Base-by-base conservation (phyloP, 1,140 invertebrate genomes). In the Physella acuta region DNA sequence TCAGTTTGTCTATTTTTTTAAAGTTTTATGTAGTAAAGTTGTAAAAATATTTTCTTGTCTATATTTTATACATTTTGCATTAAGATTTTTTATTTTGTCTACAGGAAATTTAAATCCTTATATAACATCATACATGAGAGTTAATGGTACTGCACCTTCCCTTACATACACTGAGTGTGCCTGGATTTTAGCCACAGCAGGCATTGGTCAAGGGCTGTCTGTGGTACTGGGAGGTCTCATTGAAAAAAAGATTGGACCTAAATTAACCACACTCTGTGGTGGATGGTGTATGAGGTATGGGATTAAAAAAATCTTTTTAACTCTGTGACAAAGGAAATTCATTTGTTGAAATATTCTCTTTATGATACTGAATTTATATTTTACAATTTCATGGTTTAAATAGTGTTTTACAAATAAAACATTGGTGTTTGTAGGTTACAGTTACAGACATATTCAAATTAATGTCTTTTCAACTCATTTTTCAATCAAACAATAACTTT, bases 101-200 rank as follows among this genome's bases (percentile, higher is more conserved):
- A 0, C 71, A 85, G 84, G 84, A 3, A 86, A 86, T 64, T 75
- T 87, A 71, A 85, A 77, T 56, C 85, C 86, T 8, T 87, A 87
- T 72, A 75, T 87, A 70, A 84, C 80, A 16, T 87, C 86, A 0
- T 87, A 85, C 71, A 73, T 87, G 37, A 77, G 81, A 39, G 34
- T 76, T 73, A 17, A 75, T 71, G 69, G 74, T 31, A 62, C 73
- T 16, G 63, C 74, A 3, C 36, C 58, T 20, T 51, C 74, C 44
- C 71, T 85, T 31, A 78, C 70, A 8, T 85, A 84, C 68, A 76
- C 77, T 14, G 72, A 82, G 26, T 79, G 82, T 44, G 77, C 84
- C 11, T 86, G 85, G 85, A 78, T 86, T 2, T 80, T 75, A 73
- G 78, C 84, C 8, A 52, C 80, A 3, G 71, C 78, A 16, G 72